Conservation (phyloP, 2,113 vertebrate species). For the Syngnathus scovelli region DNA sequence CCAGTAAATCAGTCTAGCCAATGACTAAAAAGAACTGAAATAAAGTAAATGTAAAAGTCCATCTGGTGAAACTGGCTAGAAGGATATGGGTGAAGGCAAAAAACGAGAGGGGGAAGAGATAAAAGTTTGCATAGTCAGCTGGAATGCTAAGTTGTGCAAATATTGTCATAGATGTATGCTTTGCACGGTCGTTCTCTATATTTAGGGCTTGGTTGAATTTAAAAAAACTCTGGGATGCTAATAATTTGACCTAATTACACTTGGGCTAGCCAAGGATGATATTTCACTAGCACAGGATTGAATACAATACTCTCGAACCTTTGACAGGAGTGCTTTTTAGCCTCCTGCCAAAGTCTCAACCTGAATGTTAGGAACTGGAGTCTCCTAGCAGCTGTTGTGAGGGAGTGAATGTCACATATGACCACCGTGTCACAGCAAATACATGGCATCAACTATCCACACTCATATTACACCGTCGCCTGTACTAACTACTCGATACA, state of each 20-base stretch:
- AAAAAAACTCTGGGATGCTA: conserved; percentile 52
- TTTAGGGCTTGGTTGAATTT: conserved; percentile 56
- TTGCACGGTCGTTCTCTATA: conserved; percentile 45
- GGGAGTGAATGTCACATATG: conserved; percentile 61
- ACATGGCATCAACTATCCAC: conserved; percentile 51
- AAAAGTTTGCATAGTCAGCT: conserved; percentile 21
- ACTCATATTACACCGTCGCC: conserved; percentile 6
- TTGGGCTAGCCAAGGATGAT: conserved; percentile 41
- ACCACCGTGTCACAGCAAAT: conserved; percentile 62
- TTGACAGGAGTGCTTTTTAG: conserved; percentile 33
- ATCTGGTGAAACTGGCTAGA: neutral
- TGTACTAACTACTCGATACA: neutral
- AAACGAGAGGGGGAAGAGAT: neutral
- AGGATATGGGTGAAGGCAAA: neutral
- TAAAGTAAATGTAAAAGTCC: neutral
- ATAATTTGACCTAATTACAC: conserved; percentile 66
- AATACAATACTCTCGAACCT: neutral
- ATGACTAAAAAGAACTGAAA: too few species aligned
- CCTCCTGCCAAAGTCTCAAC: conserved; percentile 65
- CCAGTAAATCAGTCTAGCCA: too few species aligned
- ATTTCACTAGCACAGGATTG: conserved; percentile 37
- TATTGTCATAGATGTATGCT: conserved; percentile 43
- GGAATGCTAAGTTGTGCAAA: conserved; percentile 41
- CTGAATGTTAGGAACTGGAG: conserved; percentile 47
- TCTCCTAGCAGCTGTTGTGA: conserved; percentile 64